Base-by-base conservation (phyloP, 1,140 invertebrate species). In the Archivesica marissinica region DNA sequence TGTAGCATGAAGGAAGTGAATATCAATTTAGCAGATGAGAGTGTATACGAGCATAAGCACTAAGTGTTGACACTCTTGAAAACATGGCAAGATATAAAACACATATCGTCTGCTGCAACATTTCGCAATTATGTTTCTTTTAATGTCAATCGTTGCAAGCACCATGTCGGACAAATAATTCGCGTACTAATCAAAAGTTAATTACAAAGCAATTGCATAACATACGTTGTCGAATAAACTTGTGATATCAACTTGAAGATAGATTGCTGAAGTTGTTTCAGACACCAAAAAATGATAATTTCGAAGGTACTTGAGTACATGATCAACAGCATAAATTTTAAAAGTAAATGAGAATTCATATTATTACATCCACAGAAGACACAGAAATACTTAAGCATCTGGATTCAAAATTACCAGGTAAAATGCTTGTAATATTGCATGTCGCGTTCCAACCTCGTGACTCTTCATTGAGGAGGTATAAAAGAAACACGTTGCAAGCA, bases 401-500 rank as follows among this genome's bases (percentile, higher is more conserved):
- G 66, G 66, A 41, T 38, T n/a, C 66, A n/a, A 44, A 70, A 70
- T 70, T 70, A 70, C 66, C 44, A 28, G 39, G 38, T 70, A 66
- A 41, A 70, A 70, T 28, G 47, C 39, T 70, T 70, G 66, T 70
- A 70, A 70, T 41, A 20, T 30, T 20, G n/a, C 39, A 47, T 44
- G 66, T 70, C 66, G 66, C 39, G 39, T 70, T 70, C 39, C 66
- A 70, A 39, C 66, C 66, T 23, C 35, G 39, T 47, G 66, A 70
- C 66, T 70, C 39, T 70, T 70, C 66, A 70, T 44, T 70, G 3
- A 70, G 66, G 17, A 41, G 66, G 38, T 70, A 70, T 25, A 70
- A 70, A 44, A 70, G 66, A 70, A 70, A 70, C 66, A 70, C 39
- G 66, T 41, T 70, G 39, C 66, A 70, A 70, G 66, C 66, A 70